Evolutionary conservation across 2,113 vertebrate genomes (phyloP).

Genomic region (Paradisaea rubra): DNA sequence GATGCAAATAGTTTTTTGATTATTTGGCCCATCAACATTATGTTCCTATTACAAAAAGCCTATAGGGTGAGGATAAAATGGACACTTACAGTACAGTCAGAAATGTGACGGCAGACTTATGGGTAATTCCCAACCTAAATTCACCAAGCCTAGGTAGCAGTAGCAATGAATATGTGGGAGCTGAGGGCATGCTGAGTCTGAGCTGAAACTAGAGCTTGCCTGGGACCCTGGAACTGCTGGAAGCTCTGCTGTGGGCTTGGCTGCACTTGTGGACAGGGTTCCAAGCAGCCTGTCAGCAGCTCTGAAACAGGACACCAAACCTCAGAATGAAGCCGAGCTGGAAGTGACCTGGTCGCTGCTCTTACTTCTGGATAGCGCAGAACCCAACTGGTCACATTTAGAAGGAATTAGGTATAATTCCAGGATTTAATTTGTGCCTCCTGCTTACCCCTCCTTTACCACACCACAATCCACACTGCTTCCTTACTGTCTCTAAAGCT

Average conservation of each 20-base stretch:
- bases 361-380: background rate
- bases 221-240: background rate
- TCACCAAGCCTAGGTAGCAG: background rate
- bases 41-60: background rate
- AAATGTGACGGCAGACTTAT: background rate
- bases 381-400: background rate
- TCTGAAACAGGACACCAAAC: background rate
- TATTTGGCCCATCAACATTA: background rate
- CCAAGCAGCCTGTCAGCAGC: background rate
- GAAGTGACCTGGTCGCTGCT: rapidly evolving
- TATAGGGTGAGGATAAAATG: background rate
- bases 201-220: background rate
- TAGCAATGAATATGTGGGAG: background rate
- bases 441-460: background rate
- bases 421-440: background rate
- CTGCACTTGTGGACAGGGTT: background rate
- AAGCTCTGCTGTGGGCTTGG: background rate
- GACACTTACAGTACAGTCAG: background rate
- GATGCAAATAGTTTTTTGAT: rapidly evolving
- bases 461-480: background rate
- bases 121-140: background rate
- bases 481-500: background rate
- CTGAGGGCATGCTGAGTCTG: background rate
- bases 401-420: background rate
- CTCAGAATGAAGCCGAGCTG: background rate